Conservation (phyloP, 2,797 vertebrate genomes). For the Perodicticus potto region DNA sequence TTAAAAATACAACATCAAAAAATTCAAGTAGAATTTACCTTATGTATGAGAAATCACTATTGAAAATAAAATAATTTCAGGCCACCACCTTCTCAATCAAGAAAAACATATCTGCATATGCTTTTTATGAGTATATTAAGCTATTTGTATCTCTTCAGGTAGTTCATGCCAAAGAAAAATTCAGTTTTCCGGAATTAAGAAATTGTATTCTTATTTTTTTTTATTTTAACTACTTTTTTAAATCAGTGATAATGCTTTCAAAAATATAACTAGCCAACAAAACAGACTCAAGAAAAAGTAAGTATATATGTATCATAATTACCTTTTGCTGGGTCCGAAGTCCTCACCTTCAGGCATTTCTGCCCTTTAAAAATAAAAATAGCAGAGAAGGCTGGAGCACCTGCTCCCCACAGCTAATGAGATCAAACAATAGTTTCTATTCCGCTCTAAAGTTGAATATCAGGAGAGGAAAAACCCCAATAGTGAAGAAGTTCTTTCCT, state of each 20-base stretch:
- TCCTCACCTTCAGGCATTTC: conserved; percentile 93
- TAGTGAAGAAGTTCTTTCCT: conserved; percentile 1
- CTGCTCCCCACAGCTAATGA: not conserved
- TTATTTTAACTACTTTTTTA: not conserved
- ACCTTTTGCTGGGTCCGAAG: conserved; percentile 92
- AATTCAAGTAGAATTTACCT: not conserved
- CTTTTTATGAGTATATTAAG: not conserved
- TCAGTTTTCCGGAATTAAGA: not conserved
- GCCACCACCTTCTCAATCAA: not conserved
- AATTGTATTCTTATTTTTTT: not conserved
- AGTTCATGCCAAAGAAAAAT: not conserved
- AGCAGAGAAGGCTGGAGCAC: not conserved
- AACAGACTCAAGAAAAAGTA: not conserved
- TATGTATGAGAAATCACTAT: not conserved
- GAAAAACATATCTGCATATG: not conserved
- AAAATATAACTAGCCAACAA: not conserved
- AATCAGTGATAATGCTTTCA: not conserved
- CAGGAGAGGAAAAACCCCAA: not conserved
- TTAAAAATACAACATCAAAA: conserved; percentile 51
- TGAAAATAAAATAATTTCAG: not conserved
- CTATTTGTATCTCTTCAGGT: not conserved
- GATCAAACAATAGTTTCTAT: not conserved
- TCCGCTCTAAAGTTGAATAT: not conserved
- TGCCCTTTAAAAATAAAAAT: conserved; percentile 61
- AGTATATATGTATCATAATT: conserved; percentile 55